phyloP scores from a whole-genome alignment of 2,797 vertebrate species.

The Myiothlypis chrysogaster region DNA sequence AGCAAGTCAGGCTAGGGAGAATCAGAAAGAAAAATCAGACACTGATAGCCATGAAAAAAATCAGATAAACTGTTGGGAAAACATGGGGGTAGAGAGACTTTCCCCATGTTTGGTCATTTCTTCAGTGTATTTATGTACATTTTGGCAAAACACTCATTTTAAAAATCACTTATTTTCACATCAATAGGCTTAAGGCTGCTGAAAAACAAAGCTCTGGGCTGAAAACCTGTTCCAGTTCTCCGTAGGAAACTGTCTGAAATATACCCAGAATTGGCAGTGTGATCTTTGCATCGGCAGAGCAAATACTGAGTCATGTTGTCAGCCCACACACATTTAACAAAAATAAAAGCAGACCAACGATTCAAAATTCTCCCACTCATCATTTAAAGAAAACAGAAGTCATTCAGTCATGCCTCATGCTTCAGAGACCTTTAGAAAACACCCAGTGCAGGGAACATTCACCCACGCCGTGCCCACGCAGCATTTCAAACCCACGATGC shows the following conservation, averaged over 20 bases:
- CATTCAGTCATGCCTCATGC: slow-evolving; percentile 60
- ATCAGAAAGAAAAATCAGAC: not conserved
- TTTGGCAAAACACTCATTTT: not conserved
- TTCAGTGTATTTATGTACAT: not conserved
- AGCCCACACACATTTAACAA: slow-evolving; percentile 73
- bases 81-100: not conserved
- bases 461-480: slow-evolving; percentile 17
- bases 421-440: slow-evolving; percentile 68
- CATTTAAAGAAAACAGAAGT: slow-evolving; percentile 75
- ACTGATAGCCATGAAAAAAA: not conserved
- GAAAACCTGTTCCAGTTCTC: slow-evolving; percentile 47
- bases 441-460: slow-evolving; percentile 50
- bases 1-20: not conserved
- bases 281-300: slow-evolving; percentile 70
- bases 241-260: slow-evolving; percentile 60
- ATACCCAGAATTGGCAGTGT: slow-evolving; percentile 68
- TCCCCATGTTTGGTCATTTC: not conserved
- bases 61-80: not conserved
- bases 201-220: slow-evolving; percentile 42
- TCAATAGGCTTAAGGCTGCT: not conserved
- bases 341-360: slow-evolving; percentile 76
- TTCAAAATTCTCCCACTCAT: slow-evolving; percentile 75
- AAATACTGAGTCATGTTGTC: slow-evolving; percentile 80
- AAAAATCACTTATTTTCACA: not conserved
- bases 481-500: not conserved